A percentile compares a stretch with the other conserved stretches of the same genome.
Conservation (phyloP, 2,888 invertebrate species). For the Cerastoderma edule region DNA sequence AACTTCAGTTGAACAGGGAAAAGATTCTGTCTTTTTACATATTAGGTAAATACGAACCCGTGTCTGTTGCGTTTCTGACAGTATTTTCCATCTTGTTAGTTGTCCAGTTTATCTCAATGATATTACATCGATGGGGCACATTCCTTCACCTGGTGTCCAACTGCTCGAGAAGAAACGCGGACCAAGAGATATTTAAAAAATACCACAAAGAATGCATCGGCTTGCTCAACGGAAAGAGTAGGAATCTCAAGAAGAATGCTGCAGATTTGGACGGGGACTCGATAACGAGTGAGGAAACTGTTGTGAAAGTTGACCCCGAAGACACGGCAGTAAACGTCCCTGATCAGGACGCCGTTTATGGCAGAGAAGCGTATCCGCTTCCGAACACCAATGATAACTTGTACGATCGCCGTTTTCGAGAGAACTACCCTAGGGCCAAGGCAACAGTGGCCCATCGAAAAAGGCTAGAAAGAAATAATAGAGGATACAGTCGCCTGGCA, state of each 20-base stretch:
- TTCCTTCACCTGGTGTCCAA: conserved; percentile 97
- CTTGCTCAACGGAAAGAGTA: conserved; percentile 14
- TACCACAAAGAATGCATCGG: conserved; percentile 3
- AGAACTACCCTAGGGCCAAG: not conserved
- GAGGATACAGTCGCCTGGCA: no score
- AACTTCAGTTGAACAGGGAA: conserved; percentile 91
- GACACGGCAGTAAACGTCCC: no score
- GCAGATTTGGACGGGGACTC: conserved; percentile 1
- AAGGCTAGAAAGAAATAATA: no score
- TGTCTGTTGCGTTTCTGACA: conserved; percentile 96
- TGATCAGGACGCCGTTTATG: no score
- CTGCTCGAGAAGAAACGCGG: not conserved
- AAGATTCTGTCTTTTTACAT: conserved; percentile 87
- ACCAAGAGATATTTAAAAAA: conserved; percentile 1
- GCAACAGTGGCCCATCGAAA: no score
- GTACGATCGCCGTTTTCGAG: not conserved
- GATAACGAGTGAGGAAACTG: not conserved
- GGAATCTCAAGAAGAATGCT: conserved; percentile 1
- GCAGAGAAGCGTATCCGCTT: no score
- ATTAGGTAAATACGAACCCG: conserved; percentile 75
- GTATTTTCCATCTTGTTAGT: conserved; percentile 98
- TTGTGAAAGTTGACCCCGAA: not conserved
- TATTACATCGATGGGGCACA: conserved; percentile 99
- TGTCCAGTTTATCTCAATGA: conserved; percentile 98
- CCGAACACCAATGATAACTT: no score